Base-by-base conservation (phyloP, 2,888 invertebrate genomes). In the Amphipoea oculea region DNA sequence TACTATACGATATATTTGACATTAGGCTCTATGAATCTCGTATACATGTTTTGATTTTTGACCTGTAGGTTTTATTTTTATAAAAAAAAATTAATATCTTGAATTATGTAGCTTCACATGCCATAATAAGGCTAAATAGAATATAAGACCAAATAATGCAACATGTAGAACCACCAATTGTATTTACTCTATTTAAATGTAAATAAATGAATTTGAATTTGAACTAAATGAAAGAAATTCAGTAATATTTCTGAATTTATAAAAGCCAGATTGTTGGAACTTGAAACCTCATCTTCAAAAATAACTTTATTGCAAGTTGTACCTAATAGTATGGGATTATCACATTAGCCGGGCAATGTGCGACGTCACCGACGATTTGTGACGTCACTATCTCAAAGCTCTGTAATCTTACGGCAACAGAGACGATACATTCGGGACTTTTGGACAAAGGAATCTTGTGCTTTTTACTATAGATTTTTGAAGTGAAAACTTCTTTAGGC, bases 351-450 rank as follows among this genome's bases (percentile, higher is more conserved):
- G 73, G 51, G 17, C 72, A 71, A 62, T 42, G 83, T 83, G 78
- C 45, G 76, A 87, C 78, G 82, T 82, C 69, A 60, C 65, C 68
- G 45, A 72, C 62, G 42, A 68, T 62, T 23, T 20, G 42, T 57
- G 74, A 36, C 63, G 57, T 54, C 48, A 60, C 68, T 82, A 82
- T 82, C 85, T 69, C 51, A 42, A 23, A 7, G 66, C 45, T 51
- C 29, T 14, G 40, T 84, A 82, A 86, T 87, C 87, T 79, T 9
- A 6, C 23, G 68, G 85, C 78, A 82, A 45, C 14, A 76, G 17
- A n/a, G 23, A 23, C 68, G 40, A 83, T 77, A 83, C 73, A 78
- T 74, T 71, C 42, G 0, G 17, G 40, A 51, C 11, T 63, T 57
- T 48, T 5, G 12, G 51, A 73, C 45, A 54, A 40, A 5, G 11